These are phyloP conservation scores for Spea hammondii DNA, from an alignment of 2,797 vertebrate species.

Conservation along the genomic window DNA sequence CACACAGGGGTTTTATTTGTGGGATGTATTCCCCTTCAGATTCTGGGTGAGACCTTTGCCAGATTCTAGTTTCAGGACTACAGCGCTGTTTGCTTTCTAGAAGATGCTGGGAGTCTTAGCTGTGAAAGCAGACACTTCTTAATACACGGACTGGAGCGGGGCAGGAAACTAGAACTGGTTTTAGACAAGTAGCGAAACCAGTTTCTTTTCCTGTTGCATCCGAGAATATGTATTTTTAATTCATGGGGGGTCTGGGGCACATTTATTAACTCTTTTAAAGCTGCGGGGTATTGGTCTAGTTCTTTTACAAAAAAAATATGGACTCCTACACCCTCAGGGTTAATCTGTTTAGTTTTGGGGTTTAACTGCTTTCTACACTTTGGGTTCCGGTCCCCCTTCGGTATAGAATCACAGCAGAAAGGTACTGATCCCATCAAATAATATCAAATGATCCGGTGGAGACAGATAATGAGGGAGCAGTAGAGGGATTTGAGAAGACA, in stretches of 20 bases:
- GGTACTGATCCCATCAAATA: no score
- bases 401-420: no score
- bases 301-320: no score
- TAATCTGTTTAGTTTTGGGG: no score
- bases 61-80: neutral
- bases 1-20: no score
- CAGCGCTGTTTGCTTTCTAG: slow-evolving; percentile 2
- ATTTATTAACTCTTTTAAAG: no score
- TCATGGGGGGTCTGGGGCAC: no score
- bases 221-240: no score
- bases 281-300: no score
- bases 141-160: neutral
- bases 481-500: neutral
- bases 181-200: neutral
- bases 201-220: neutral
- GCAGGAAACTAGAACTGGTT: neutral
- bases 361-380: no score
- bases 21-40: neutral
- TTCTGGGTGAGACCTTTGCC: neutral
- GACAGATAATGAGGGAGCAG: neutral
- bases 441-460: neutral
- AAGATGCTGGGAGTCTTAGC: neutral
- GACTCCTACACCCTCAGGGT: no score
- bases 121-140: slow-evolving; percentile 3
- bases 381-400: no score